phyloP scores from a whole-genome alignment of 2,888 invertebrate species.

The Diaperis boleti region DNA sequence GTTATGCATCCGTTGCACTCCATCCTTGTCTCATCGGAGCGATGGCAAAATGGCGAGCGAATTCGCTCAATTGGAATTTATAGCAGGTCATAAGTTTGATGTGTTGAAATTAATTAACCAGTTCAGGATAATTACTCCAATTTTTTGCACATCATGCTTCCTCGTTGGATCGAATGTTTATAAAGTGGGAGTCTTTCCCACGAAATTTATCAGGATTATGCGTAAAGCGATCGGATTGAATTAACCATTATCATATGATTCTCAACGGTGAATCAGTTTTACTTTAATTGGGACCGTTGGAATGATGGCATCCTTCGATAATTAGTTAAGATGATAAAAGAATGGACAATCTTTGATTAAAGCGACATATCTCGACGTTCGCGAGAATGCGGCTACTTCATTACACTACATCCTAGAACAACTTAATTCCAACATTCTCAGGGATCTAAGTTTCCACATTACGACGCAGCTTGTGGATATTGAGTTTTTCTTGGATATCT shows the following conservation, averaged over 20 bases:
- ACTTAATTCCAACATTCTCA: slow-evolving; percentile 19
- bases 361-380: slow-evolving; percentile 21
- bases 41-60: slow-evolving; percentile 6
- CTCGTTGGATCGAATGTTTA: slow-evolving; percentile 11
- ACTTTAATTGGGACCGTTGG: slow-evolving; percentile 23
- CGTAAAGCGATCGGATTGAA: slow-evolving; percentile 24
- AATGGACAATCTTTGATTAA: slow-evolving; percentile 29
- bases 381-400: slow-evolving; percentile 34
- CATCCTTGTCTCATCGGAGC: neutral
- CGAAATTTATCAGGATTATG: slow-evolving; percentile 37
- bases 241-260: slow-evolving; percentile 19
- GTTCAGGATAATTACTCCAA: slow-evolving; percentile 14
- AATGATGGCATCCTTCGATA: slow-evolving; percentile 15
- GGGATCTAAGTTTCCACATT: slow-evolving; percentile 5
- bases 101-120: slow-evolving; percentile 33
- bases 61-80: slow-evolving; percentile 18
- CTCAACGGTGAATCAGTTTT: slow-evolving; percentile 21
- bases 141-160: slow-evolving; percentile 30
- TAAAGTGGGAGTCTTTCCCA: slow-evolving; percentile 27
- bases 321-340: slow-evolving; percentile 5
- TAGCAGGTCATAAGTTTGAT: slow-evolving; percentile 27
- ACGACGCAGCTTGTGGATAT: neutral
- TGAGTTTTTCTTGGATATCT: slow-evolving; percentile 13
- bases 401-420: slow-evolving; percentile 27
- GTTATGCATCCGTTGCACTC: neutral